Base-by-base conservation (phyloP, 2,797 vertebrate genomes). In the Emydoidea blandingii region DNA sequence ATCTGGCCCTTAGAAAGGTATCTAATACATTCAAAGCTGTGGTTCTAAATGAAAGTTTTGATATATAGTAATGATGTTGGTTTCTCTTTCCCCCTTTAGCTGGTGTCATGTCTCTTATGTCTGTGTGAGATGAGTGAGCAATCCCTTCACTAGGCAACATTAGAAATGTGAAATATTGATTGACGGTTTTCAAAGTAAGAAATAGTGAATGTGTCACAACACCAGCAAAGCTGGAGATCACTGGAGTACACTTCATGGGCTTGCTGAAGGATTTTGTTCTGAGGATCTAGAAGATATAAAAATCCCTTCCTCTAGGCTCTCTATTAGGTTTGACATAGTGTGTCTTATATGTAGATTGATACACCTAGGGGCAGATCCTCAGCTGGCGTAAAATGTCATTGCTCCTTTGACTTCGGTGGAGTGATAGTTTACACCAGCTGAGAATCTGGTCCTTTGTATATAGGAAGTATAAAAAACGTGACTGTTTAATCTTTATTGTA, bases 11-110 rank as follows among this genome's bases (percentile, higher is more conserved):
- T 65, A 76, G 72, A 59, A 92, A 92, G 4, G 3, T 19, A 52
- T 1, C 41, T 49, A 62, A 82, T 41, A 85, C 91, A 89, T 41
- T 65, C 49, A 47, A 52, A 53, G 65, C 81, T n/a, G 41, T 1
- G 0, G 74, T 80, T 34, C 50, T 52, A 27, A 78, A 31, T 47
- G 44, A 78, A 78, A 93, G 47, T 90, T 95, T 85, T 57, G 29
- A 5, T 82, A 44, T 7, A 81, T 81, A 37, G 34, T 44, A 31
- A 2, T 27, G 37, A 5, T 25, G 3, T 0, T 0, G 8, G 41
- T 5, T 54, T 2, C n/a, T 84, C 16, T 85, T 57, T 19, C 49
- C 5, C 16, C 0, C 12, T 72, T 76, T 21, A 44, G 3, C 72
- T 41, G 41, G 34, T 14, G 54, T 8, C 14, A 81, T n/a, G 27